These are phyloP conservation scores for Liparis tanakae DNA, from an alignment of 2,797 vertebrate genomes.

Conservation along the genomic window DNA sequence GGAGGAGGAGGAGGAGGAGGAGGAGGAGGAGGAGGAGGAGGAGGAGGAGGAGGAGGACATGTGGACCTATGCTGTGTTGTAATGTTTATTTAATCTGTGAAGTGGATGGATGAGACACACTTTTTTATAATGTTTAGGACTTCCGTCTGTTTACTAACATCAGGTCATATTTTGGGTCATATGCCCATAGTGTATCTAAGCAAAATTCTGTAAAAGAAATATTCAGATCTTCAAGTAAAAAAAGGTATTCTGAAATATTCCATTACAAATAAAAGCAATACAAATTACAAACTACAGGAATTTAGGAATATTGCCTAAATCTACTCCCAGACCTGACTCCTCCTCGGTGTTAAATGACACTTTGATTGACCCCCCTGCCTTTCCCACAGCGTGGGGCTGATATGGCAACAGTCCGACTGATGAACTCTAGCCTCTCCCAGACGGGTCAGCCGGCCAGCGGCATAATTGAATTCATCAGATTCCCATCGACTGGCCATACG, in stretches of 20 bases:
- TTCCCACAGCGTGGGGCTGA: constrained; percentile 35
- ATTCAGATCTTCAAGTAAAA: background rate
- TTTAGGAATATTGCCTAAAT: background rate
- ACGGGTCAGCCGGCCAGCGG: constrained; percentile 39
- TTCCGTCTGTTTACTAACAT: background rate
- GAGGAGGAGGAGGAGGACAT: too few species aligned
- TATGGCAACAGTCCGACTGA: constrained; percentile 36
- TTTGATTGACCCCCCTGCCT: constrained; percentile 39
- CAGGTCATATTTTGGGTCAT: background rate
- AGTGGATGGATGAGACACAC: background rate
- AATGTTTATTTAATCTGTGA: background rate
- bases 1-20: too few species aligned
- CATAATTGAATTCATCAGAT: constrained; percentile 53
- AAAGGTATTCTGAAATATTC: background rate
- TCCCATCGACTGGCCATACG: constrained; percentile 21
- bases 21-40: background rate
- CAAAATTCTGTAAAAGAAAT: background rate
- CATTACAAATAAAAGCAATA: background rate
- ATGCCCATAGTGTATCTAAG: too few species aligned
- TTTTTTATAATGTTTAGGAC: background rate
- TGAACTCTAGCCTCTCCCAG: constrained; percentile 52
- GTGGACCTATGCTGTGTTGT: background rate
- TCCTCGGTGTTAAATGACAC: constrained; percentile 30
- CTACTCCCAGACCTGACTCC: background rate
- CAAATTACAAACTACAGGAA: background rate